Evolutionary conservation across 2,888 invertebrate species (phyloP).

Genomic region (Drosophila nigricruria): DNA sequence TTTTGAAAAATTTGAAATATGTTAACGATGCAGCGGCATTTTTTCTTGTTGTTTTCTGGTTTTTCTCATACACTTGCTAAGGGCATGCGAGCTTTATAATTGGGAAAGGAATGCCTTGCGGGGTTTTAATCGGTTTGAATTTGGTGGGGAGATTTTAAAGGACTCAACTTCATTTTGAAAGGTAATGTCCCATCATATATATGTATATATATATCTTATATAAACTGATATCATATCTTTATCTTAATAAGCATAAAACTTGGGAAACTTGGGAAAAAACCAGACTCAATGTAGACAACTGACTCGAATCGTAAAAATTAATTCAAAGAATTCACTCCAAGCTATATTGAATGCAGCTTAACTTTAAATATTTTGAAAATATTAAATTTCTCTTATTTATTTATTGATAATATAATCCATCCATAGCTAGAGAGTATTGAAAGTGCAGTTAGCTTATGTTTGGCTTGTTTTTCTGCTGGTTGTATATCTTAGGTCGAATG

Average conservation of each 20-base stretch:
- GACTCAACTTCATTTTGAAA: neutral
- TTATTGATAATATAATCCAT: neutral
- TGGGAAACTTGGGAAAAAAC: neutral
- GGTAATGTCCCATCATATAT: neutral
- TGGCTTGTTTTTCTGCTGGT: neutral
- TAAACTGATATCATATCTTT: too few species aligned
- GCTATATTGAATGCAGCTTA: neutral
- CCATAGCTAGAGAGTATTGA: neutral
- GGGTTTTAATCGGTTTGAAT: neutral
- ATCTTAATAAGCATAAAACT: too few species aligned
- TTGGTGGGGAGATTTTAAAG: neutral
- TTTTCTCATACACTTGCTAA: constrained; percentile 7
- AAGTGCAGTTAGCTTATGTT: constrained; percentile 7
- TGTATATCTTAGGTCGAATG: constrained; percentile 12
- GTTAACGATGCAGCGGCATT: constrained; percentile 37
- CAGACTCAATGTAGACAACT: neutral
- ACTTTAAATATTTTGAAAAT: too few species aligned
- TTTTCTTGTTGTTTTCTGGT: neutral
- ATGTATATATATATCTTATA: neutral
- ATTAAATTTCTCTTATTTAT: neutral
- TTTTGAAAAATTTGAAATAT: constrained; percentile 47
- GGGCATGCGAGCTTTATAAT: neutral
- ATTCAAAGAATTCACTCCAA: neutral
- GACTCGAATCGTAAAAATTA: neutral
- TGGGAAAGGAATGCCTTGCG: neutral